phyloP scores from a whole-genome alignment of 2,888 invertebrate species.

The Cataglyphis altisquamis region DNA sequence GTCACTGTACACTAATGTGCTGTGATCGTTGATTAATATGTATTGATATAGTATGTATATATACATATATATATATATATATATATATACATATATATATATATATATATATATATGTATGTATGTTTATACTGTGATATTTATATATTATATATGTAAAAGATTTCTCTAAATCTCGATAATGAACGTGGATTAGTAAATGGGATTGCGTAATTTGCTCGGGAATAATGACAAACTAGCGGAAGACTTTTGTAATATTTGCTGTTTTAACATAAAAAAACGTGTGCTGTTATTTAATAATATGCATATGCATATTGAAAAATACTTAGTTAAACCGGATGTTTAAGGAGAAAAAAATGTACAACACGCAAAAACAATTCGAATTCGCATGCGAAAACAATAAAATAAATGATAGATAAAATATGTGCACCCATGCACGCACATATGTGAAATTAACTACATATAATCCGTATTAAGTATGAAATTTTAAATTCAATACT shows the following conservation, averaged over 20 bases:
- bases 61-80: too few species aligned
- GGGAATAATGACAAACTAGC: conserved; percentile 34
- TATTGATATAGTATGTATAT: too few species aligned
- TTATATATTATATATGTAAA: too few species aligned
- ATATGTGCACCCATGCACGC: conserved; percentile 18
- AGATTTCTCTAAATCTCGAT: conserved; percentile 3
- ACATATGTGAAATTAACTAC: conserved; percentile 54
- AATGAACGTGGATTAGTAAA: conserved; percentile 28
- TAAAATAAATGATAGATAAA: conserved; percentile 21
- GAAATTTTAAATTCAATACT: not conserved
- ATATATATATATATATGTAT: not conserved
- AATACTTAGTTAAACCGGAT: not conserved
- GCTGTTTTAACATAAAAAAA: conserved; percentile 67
- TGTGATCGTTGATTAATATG: too few species aligned
- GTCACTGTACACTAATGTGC: too few species aligned
- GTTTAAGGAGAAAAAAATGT: not conserved
- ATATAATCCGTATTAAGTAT: not conserved
- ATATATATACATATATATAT: not conserved
- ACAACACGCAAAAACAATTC: conserved; percentile 1
- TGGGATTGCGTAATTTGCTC: conserved; percentile 17
- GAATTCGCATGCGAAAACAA: not conserved
- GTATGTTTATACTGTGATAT: too few species aligned
- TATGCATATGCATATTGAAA: conserved; percentile 17
- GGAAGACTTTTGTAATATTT: conserved; percentile 83
- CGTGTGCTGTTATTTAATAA: conserved; percentile 16